Base-by-base conservation (phyloP, 2,113 vertebrate genomes). In the Stigmatopora argus region DNA sequence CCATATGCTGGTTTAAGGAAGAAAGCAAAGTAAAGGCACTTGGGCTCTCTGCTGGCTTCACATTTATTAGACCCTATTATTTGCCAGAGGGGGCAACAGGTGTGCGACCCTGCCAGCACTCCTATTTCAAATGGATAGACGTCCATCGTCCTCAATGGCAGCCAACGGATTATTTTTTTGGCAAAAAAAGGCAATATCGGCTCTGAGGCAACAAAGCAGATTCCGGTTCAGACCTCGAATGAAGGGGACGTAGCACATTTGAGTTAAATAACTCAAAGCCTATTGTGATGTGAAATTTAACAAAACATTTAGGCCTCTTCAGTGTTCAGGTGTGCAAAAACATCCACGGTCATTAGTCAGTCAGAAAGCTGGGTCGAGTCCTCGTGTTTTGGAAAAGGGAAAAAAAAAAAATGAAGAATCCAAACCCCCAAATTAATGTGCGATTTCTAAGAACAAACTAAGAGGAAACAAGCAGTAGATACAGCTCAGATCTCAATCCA, bases 21-120 rank as follows among this genome's bases (percentile, higher is more conserved):
- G 19, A 61, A 61, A 45, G 38, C 59, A 61, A 45, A 5, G 1
- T 46, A 44, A 61, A 61, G 59, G 59, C 59, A 61, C 59, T 45
- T 61, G 9, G 7, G 35, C 58, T 41, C 52, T 14, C 5, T 31
- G 53, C 53, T 56, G 53, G 53, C 23, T 31, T 56, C 53, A 56
- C 23, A 15, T 31, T 34, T 31, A 2, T 56, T 56, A 5, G 53
- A 31, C 23, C 23, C 26, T 13, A 56, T 31, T 56, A 23, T 56
- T 23, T 17, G 13, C 5, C 15, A 41, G 38, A 7, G 38, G 9
- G 7, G 38, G 38, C 38, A 41, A 41, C 38, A 7, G 38, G 38
- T 41, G 38, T 41, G 7, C 38, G 53, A 56, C 7, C 23, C 15
- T 15, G 26, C 53, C 26, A 31, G 26, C 14, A 5, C 26, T 56